A percentile compares a stretch with the other conserved stretches of the same genome.
Evolutionary conservation across 2,113 vertebrate genomes (phyloP).

Genomic region (Equus quagga): DNA sequence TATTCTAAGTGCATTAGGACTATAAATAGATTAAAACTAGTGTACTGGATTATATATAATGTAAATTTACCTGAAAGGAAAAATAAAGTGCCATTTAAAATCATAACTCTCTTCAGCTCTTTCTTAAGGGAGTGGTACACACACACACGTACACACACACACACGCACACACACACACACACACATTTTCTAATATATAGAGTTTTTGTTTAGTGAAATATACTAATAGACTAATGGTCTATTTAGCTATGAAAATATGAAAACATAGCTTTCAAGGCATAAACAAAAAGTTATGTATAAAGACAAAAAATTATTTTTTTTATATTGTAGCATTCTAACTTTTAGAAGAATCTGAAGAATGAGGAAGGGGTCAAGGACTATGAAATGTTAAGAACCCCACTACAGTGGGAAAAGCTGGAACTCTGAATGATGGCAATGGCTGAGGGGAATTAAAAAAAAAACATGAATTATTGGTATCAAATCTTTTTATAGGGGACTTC

Average conservation of each 20-base stretch:
- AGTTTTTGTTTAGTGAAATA: neutral
- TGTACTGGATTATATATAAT: neutral
- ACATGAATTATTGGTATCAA: neutral
- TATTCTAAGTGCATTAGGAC: neutral
- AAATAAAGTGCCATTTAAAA: neutral
- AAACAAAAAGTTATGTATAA: neutral
- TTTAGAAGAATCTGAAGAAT: neutral
- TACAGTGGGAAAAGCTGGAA: neutral
- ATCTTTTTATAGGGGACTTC: neutral
- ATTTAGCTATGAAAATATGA: neutral
- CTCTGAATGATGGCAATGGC: neutral
- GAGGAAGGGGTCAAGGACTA: neutral
- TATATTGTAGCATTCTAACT: neutral
- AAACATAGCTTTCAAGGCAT: neutral
- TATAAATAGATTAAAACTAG: neutral
- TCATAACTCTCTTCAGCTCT: neutral
- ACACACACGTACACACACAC: neutral
- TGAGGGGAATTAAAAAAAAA: neutral
- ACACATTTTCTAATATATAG: neutral
- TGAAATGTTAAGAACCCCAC: neutral
- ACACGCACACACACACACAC: neutral
- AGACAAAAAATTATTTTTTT: neutral
- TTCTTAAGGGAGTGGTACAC: neutral
- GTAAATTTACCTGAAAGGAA: neutral
- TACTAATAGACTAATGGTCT: neutral